phyloP scores from a whole-genome alignment of 2,113 vertebrate species.

The Chelonoidis abingdonii region DNA sequence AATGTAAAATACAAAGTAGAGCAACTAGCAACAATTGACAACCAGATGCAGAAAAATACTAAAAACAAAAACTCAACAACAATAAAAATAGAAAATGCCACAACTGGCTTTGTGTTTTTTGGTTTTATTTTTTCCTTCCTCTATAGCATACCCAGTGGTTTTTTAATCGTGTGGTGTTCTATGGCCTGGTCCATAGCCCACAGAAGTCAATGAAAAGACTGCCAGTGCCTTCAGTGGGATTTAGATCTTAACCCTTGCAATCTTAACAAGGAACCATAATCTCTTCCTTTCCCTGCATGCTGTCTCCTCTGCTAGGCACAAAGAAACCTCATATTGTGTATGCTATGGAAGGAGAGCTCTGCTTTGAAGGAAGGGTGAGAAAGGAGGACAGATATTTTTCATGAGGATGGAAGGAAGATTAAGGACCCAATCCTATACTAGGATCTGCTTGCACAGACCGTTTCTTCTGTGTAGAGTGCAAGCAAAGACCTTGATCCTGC shows the following conservation, averaged over 20 bases:
- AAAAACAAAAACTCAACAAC: not conserved
- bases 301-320: not conserved
- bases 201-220: no score
- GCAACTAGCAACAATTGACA: no score
- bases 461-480: not conserved
- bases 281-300: not conserved
- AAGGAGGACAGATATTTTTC: not conserved
- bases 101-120: not conserved
- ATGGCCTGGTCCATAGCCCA: not conserved
- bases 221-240: not conserved
- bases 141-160: not conserved
- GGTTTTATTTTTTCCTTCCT: not conserved
- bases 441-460: not conserved
- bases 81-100: not conserved
- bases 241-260: not conserved
- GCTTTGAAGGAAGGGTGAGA: not conserved
- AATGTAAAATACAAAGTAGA: not conserved
- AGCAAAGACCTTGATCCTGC: not conserved
- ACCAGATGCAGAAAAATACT: not conserved
- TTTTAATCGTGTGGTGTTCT: not conserved
- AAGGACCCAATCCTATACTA: not conserved
- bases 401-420: not conserved
- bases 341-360: not conserved
- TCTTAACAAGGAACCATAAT: not conserved
- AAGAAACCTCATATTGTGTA: not conserved